Evolutionary conservation across 2,888 invertebrate genomes (phyloP).

Genomic region (Chrysodeixis includens): DNA sequence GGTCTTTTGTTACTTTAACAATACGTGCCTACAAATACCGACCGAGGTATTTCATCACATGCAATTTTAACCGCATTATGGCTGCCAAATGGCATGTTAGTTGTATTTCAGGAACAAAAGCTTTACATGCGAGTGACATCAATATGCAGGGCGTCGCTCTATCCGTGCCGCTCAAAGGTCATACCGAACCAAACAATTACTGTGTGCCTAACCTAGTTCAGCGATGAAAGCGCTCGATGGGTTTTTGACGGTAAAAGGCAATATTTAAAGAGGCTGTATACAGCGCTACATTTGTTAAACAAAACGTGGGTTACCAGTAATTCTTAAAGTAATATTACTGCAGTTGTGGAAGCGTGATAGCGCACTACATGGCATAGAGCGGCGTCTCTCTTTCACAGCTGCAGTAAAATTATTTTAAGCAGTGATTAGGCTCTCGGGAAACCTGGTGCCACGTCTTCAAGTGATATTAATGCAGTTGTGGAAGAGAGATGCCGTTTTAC

Average conservation of each 20-base stretch:
- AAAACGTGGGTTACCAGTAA: too few relatives aligned
- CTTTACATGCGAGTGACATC: constrained; percentile 30
- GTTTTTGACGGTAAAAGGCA: constrained; percentile 38
- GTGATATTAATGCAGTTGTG: background rate
- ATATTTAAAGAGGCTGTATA: constrained; percentile 31
- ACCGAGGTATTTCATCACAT: background rate
- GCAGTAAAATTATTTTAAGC: too few relatives aligned
- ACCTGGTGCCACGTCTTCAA: too few relatives aligned
- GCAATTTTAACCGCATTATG: background rate
- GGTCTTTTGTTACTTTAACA: too few relatives aligned
- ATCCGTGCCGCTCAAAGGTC: constrained; percentile 35
- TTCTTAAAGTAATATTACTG: too few relatives aligned
- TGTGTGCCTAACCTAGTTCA: constrained; percentile 55
- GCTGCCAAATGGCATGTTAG: constrained; percentile 22
- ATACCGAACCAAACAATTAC: constrained; percentile 48
- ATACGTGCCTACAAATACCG: background rate
- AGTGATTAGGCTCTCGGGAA: background rate
- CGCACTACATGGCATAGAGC: too few relatives aligned
- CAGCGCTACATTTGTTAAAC: constrained; percentile 38
- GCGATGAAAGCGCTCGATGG: constrained; percentile 41
- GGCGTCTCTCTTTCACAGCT: too few relatives aligned
- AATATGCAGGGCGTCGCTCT: constrained; percentile 41
- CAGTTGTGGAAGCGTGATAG: background rate
- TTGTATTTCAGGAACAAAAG: constrained; percentile 15
- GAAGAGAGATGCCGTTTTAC: too few relatives aligned